phyloP scores from a whole-genome alignment of 2,113 vertebrate species.

The Hippocampus zosterae region DNA sequence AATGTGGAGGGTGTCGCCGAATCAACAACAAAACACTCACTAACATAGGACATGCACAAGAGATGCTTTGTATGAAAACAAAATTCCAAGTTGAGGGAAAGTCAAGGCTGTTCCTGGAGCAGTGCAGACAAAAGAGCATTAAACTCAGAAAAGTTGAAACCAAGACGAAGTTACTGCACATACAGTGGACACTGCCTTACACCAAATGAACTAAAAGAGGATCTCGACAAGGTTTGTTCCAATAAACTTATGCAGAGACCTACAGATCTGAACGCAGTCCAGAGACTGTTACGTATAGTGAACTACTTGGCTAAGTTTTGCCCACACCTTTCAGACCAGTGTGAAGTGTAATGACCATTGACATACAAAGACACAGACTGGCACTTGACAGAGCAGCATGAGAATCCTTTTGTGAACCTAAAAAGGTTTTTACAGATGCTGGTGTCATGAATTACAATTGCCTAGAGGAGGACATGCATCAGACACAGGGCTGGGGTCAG shows the following conservation, averaged over 20 bases:
- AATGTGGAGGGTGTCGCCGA: too few relatives aligned
- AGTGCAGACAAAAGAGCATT: background rate
- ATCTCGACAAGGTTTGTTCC: background rate
- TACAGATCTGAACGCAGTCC: background rate
- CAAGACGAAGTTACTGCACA: conserved; percentile 9
- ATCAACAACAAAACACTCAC: too few relatives aligned
- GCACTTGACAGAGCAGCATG: background rate
- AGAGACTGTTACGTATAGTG: conserved; percentile 11
- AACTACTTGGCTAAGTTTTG: conserved; percentile 9
- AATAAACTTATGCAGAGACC: background rate
- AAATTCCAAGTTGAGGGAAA: background rate
- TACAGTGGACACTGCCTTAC: conserved; percentile 11
- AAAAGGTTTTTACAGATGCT: background rate
- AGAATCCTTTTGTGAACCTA: background rate
- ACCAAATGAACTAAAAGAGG: background rate
- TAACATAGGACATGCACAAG: too few relatives aligned
- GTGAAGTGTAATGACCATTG: background rate
- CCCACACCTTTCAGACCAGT: conserved; percentile 13
- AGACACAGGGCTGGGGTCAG: background rate
- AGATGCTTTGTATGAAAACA: too few relatives aligned
- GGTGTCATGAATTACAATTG: conserved; percentile 2
- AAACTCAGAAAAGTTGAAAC: conserved; percentile 1
- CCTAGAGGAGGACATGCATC: background rate
- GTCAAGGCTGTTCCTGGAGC: background rate
- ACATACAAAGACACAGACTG: background rate